Percentiles rank a stretch among this genome's conserved stretches.
Conservation (phyloP, 2,113 vertebrate species). For the Callaeas wilsoni region DNA sequence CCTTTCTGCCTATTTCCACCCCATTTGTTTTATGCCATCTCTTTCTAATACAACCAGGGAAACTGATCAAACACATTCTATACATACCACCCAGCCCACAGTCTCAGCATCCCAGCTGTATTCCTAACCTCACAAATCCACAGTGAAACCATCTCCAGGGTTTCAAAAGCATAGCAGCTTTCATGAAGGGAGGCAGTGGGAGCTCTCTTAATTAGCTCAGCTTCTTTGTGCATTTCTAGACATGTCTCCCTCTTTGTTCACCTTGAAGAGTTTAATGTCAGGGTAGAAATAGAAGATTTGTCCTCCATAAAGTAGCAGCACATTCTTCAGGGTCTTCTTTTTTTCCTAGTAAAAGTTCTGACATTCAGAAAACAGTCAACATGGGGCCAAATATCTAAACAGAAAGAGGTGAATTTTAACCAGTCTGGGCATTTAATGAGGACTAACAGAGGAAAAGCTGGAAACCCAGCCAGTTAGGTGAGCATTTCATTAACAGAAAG, state of each 20-base stretch:
- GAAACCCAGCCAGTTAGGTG: not conserved
- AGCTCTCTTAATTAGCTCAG: slow-evolving; percentile 43
- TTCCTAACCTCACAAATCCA: slow-evolving; percentile 68
- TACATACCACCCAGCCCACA: slow-evolving; percentile 74
- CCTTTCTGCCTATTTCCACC: slow-evolving; percentile 50
- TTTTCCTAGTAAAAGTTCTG: not conserved
- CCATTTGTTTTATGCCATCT: slow-evolving; percentile 58
- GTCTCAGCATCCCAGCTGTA: slow-evolving; percentile 68
- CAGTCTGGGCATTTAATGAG: not conserved
- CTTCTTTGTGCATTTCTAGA: slow-evolving; percentile 29
- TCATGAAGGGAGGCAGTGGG: slow-evolving; percentile 52
- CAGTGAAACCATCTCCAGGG: slow-evolving; percentile 62
- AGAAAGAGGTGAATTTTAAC: not conserved
- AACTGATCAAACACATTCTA: slow-evolving; percentile 79
- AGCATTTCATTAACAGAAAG: not conserved
- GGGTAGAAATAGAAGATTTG: not conserved
- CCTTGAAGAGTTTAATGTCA: slow-evolving; percentile 18
- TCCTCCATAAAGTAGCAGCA: not conserved
- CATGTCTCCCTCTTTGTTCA: slow-evolving; percentile 29
- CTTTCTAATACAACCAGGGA: slow-evolving; percentile 63
- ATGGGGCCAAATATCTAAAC: not conserved
- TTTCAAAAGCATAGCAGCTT: slow-evolving; percentile 62
- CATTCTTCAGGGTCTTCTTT: not conserved
- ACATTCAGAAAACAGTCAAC: not conserved
- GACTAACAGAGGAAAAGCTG: not conserved